Conservation (phyloP, 1,140 invertebrate species). For the Bombus sylvicola region DNA sequence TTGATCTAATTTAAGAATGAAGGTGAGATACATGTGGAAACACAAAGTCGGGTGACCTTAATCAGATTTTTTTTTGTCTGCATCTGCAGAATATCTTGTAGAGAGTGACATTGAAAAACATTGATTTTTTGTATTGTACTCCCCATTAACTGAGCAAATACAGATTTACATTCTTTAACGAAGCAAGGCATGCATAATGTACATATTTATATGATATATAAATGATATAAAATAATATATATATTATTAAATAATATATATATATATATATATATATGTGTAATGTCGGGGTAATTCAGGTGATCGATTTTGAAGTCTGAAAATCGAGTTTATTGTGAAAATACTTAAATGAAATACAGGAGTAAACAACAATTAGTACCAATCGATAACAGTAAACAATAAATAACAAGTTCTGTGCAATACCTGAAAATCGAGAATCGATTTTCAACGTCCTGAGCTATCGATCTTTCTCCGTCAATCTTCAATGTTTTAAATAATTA, state of each 20-base stretch:
- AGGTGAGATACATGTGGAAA: conserved; percentile 28
- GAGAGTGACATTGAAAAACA: conserved; percentile 56
- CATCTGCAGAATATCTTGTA: conserved; percentile 23
- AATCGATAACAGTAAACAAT: too few relatives aligned
- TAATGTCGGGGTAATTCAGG: too few relatives aligned
- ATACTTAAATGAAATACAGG: too few relatives aligned
- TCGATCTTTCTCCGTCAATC: too few relatives aligned
- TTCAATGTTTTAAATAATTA: too few relatives aligned
- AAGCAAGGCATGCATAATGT: conserved; percentile 28
- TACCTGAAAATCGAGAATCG: too few relatives aligned
- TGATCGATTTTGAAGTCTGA: too few relatives aligned
- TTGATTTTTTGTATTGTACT: conserved; percentile 55
- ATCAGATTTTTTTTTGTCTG: conserved; percentile 6
- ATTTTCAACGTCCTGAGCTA: too few relatives aligned
- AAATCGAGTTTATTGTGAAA: too few relatives aligned
- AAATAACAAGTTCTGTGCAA: too few relatives aligned
- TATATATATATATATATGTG: too few relatives aligned
- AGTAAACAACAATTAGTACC: too few relatives aligned
- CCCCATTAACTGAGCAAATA: conserved; percentile 40
- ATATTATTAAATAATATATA: not conserved
- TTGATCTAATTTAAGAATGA: conserved; percentile 34
- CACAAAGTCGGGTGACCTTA: conserved; percentile 33
- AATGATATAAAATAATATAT: conserved; percentile 19
- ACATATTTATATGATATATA: conserved; percentile 1
- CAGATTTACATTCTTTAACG: conserved; percentile 50